These are phyloP conservation scores for Capitella teleta DNA, from an alignment of 1,140 invertebrate genomes.

Conservation along the genomic window DNA sequence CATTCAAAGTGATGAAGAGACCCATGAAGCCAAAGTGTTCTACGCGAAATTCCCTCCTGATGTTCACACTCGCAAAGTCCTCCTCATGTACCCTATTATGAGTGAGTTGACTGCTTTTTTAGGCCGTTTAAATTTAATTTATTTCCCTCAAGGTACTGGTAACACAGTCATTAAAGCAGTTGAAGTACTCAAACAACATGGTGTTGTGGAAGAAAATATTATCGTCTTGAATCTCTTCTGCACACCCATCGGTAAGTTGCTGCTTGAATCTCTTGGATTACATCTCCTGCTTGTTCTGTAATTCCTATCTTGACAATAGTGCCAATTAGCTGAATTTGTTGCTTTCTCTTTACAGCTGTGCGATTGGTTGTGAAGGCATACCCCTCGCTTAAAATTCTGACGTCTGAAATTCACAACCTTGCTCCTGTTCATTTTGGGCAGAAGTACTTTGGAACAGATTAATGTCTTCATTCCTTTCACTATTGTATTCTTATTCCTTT, in stretches of 20 bases:
- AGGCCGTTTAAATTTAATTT: constrained; percentile 3
- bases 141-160: constrained; percentile 55
- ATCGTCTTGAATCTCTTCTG: constrained; percentile 93
- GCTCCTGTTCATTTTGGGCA: constrained; percentile 96
- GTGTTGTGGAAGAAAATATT: constrained; percentile 83
- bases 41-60: constrained; percentile 97
- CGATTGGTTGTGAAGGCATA: constrained; percentile 74
- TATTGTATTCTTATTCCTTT: too few relatives aligned
- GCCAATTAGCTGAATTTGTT: not conserved
- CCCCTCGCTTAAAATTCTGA: constrained; percentile 85
- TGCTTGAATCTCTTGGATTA: not conserved
- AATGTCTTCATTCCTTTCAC: too few relatives aligned
- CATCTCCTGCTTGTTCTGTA: too few relatives aligned
- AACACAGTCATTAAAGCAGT: constrained; percentile 91
- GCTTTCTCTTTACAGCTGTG: constrained; percentile 52
- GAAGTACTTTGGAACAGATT: constrained; percentile 98
- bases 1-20: constrained; percentile 91
- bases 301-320: too few relatives aligned
- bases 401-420: constrained; percentile 87
- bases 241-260: constrained; percentile 58
- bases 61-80: constrained; percentile 71
- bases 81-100: constrained; percentile 99
- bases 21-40: constrained; percentile 89
- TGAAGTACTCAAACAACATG: constrained; percentile 82
- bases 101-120: too few relatives aligned